phyloP scores from a whole-genome alignment of 1,140 invertebrate genomes.

The Vanessa atalanta region DNA sequence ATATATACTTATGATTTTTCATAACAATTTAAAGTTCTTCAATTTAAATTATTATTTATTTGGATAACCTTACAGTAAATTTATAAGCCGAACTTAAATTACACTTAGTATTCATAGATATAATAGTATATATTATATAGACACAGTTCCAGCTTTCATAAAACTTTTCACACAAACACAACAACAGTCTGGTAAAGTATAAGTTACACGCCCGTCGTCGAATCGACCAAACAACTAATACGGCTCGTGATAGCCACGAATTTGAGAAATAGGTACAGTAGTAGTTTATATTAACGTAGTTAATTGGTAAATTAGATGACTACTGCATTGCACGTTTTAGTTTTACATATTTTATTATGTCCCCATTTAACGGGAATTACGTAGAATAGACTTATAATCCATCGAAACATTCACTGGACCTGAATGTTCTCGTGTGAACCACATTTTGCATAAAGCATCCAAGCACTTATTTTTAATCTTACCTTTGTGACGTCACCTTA shows the following conservation, averaged over 20 bases:
- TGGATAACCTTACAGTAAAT: too few species aligned
- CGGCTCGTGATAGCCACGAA: constrained; percentile 36
- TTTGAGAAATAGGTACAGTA: constrained; percentile 57
- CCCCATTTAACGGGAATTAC: constrained; percentile 37
- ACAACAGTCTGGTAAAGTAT: constrained; percentile 45
- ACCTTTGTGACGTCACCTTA: constrained; percentile 58
- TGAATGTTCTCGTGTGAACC: constrained; percentile 63
- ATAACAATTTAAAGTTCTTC: too few species aligned
- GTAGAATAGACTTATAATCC: constrained; percentile 40
- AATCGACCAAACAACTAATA: constrained; percentile 32
- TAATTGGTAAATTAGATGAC: constrained; percentile 55
- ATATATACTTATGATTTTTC: too few species aligned
- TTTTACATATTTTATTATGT: constrained; percentile 47
- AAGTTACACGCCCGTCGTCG: constrained; percentile 32
- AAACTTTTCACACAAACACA: constrained; percentile 37
- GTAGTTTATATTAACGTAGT: constrained; percentile 60
- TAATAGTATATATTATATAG: constrained; percentile 9
- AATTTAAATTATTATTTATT: too few species aligned
- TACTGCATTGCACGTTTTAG: constrained; percentile 63
- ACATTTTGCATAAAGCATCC: too few species aligned
- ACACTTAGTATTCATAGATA: background rate
- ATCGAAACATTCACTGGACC: constrained; percentile 70
- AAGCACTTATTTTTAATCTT: constrained; percentile 45
- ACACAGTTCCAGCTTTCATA: constrained; percentile 39
- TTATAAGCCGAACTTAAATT: too few species aligned